Evolutionary conservation across 1,140 invertebrate species (phyloP), one percentile per base, ranked within the genome.

Genomic region (Bombus vancouverensis): DNA sequence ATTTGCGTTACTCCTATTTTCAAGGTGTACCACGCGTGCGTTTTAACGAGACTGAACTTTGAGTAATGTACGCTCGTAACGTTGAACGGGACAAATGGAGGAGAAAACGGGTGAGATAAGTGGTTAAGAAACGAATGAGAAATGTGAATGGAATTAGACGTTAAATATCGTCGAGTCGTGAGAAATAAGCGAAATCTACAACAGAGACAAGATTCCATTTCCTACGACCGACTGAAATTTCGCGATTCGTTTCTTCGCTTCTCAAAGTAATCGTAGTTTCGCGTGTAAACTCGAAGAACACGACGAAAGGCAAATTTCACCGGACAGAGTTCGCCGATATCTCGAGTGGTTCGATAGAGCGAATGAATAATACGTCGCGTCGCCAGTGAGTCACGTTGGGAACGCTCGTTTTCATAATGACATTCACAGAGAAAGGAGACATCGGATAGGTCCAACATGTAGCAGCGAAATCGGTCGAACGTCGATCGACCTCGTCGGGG

Each of bases 341-440:
- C 70, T 73, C n/a, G 42, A 73, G 25, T 73, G 34, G 5, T 32
- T 28, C 25, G 83, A 65, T 53, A 9, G 57, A 18, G 34, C 6
- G 34, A 32, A 42, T 74, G 78, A 74, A 74, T 74, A 57, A 81
- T 53, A 57, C 42, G 37, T 28, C 39, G 42, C 25, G 37, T 28
- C 39, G 42, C 25, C 59, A 28, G 59, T 85, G 78, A 81, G 53
- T 80, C 83, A 81, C 42, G 32, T 12, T 2, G 12, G 32, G 39
- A 65, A 62, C 32, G 68, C 42, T 53, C 57, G 77, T 80, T 80
- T 79, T 79, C 87, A 37, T 86, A 88, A 89, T 88, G 85, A 88
- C 87, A 47, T 75, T 77, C 79, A 62, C 83, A 39, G 76, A 39
- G 81, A 57, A 53, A 32, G 18, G 42, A 65, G 42, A 28, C 68